A percentile compares a stretch with the other conserved stretches of the same genome.
phyloP scores from a whole-genome alignment of 1,140 invertebrate genomes.

The Drosophila azteca region DNA sequence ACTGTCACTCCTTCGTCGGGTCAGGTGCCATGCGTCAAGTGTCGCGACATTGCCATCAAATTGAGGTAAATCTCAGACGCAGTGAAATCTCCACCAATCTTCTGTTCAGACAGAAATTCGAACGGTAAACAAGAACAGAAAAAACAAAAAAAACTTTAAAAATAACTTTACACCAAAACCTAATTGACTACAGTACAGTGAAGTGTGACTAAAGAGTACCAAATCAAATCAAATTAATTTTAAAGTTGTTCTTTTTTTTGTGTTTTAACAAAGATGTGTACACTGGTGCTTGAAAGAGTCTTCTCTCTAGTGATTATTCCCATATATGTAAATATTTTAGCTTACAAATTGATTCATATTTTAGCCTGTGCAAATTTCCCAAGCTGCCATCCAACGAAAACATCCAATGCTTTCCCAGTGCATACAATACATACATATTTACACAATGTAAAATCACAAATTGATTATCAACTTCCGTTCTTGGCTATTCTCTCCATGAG shows the following conservation, averaged over 20 bases:
- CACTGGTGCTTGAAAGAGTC: too few species aligned
- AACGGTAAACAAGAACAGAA: conserved; percentile 22
- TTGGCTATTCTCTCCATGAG: too few species aligned
- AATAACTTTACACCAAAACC: conserved; percentile 13
- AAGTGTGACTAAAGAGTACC: not conserved
- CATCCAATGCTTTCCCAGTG: too few species aligned
- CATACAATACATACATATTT: too few species aligned
- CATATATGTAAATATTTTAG: too few species aligned
- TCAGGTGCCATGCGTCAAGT: conserved; percentile 79
- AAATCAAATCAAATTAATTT: not conserved
- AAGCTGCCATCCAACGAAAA: too few species aligned
- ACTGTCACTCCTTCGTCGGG: not conserved
- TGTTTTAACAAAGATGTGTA: not conserved
- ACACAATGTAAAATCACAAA: too few species aligned
- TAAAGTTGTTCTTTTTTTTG: not conserved
- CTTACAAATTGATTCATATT: too few species aligned
- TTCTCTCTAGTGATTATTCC: too few species aligned
- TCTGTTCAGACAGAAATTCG: too few species aligned
- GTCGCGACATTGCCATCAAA: conserved; percentile 76
- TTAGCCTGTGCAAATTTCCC: too few species aligned
- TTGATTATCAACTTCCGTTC: too few species aligned
- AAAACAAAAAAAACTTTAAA: conserved; percentile 1
- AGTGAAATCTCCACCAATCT: not conserved
- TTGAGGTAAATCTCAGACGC: conserved; percentile 58
- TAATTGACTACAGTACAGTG: conserved; percentile 36